These are phyloP conservation scores for Equus quagga DNA, from an alignment of 2,113 vertebrate genomes.

Conservation along the genomic window DNA sequence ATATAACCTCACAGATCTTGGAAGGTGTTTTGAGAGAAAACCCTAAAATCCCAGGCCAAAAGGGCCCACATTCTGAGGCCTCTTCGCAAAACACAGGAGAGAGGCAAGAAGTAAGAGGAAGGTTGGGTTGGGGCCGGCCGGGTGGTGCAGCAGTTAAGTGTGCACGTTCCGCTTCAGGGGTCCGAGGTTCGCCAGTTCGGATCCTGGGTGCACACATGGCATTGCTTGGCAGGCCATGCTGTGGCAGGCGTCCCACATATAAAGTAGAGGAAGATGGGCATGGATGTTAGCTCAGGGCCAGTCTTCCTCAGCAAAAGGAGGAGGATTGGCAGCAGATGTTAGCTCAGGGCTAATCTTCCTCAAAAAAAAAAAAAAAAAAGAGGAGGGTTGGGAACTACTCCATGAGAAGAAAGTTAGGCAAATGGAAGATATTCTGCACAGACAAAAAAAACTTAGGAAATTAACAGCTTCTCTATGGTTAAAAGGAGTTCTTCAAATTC, in stretches of 20 bases:
- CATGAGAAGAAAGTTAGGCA: not conserved
- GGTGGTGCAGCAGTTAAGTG: too few species aligned
- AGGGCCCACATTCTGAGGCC: not conserved
- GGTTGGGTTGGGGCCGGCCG: not conserved
- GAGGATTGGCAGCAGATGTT: too few species aligned
- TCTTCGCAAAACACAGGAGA: not conserved
- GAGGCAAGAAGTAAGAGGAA: not conserved
- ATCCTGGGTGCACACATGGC: too few species aligned
- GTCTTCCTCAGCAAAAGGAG: too few species aligned
- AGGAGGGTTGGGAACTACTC: not conserved
- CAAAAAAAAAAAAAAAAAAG: not conserved
- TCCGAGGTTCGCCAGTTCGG: too few species aligned
- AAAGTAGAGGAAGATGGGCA: too few species aligned
- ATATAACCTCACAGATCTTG: not conserved
- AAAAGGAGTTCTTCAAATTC: not conserved
- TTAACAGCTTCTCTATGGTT: not conserved
- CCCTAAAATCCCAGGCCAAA: slow-evolving; percentile 1
- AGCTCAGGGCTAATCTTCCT: too few species aligned
- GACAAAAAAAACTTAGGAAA: not conserved
- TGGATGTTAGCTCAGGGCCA: too few species aligned
- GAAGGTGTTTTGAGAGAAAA: not conserved
- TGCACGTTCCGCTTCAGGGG: too few species aligned
- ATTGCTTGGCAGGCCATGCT: too few species aligned
- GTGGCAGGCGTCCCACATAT: too few species aligned
- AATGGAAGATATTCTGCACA: not conserved